Evolutionary conservation across 2,888 invertebrate genomes (phyloP).

Genomic region (Chymomyza amoena): DNA sequence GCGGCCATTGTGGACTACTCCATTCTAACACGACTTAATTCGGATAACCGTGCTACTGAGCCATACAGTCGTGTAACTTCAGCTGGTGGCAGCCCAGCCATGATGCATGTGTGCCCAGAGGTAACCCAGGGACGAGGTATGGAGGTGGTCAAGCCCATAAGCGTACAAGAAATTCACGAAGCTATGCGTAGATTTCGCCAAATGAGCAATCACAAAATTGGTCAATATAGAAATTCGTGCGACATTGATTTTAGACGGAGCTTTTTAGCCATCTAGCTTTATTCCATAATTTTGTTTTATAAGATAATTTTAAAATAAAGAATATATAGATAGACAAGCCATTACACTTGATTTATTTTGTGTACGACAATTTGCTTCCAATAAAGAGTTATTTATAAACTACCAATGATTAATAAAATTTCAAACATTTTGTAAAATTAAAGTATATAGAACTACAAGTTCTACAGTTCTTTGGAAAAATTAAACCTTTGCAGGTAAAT

Average conservation of each 20-base stretch:
- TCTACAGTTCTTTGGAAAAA: no score
- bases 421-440: no score
- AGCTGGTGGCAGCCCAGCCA: constrained; percentile 75
- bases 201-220: constrained; percentile 75
- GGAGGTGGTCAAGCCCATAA: constrained; percentile 85
- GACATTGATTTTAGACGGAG: constrained; percentile 73
- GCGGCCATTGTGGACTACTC: constrained; percentile 93
- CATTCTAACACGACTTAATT: constrained; percentile 88
- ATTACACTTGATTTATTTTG: neutral
- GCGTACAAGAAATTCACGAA: constrained; percentile 90
- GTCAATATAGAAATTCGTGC: constrained; percentile 73
- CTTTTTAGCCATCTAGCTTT: constrained; percentile 74
- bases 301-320: neutral
- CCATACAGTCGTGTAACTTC: constrained; percentile 83
- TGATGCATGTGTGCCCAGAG: constrained; percentile 78
- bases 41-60: constrained; percentile 84
- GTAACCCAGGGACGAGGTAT: constrained; percentile 81
- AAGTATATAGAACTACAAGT: no score
- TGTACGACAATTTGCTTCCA: neutral
- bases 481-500: no score
- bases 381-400: neutral
- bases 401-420: neutral
- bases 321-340: neutral
- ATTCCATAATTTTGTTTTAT: neutral
- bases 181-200: constrained; percentile 84